Conservation (phyloP, 2,113 vertebrate species). For the Rhabdomys dilectus region DNA sequence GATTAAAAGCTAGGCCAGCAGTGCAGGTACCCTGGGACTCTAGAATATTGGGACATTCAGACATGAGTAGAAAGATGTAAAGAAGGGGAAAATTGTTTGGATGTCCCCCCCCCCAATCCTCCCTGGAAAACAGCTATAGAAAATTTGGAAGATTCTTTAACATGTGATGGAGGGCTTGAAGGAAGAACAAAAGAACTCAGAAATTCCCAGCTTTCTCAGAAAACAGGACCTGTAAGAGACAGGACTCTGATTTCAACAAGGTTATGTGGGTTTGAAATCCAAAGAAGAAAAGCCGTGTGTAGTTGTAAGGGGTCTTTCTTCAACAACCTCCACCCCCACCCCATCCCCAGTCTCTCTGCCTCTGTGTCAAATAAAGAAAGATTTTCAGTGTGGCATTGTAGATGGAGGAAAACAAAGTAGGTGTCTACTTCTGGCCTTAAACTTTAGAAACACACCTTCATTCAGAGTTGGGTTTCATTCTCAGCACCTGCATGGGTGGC, state of each 20-base stretch:
- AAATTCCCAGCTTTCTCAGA: neutral
- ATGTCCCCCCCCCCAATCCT: neutral
- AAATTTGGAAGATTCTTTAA: neutral
- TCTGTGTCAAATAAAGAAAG: neutral
- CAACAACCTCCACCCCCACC: accelerated
- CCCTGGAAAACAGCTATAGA: constrained; percentile 16
- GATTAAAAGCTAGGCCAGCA: neutral
- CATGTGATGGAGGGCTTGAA: neutral
- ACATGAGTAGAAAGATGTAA: constrained; percentile 44
- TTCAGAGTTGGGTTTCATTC: constrained; percentile 26
- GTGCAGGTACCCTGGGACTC: neutral
- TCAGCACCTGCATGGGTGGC: neutral
- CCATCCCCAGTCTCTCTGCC: neutral
- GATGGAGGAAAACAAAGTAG: neutral
- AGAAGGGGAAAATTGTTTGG: neutral
- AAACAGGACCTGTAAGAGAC: neutral
- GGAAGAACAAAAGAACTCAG: neutral
- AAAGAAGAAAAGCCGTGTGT: neutral
- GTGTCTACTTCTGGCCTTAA: neutral
- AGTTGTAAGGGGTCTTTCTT: neutral
- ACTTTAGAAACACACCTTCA: neutral
- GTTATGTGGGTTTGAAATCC: neutral
- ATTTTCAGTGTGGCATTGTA: neutral
- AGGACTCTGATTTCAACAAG: neutral
- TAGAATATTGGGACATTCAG: neutral